Evolutionary conservation across 2,797 vertebrate species (phyloP).

Genomic region (Cossypha niveicapilla): DNA sequence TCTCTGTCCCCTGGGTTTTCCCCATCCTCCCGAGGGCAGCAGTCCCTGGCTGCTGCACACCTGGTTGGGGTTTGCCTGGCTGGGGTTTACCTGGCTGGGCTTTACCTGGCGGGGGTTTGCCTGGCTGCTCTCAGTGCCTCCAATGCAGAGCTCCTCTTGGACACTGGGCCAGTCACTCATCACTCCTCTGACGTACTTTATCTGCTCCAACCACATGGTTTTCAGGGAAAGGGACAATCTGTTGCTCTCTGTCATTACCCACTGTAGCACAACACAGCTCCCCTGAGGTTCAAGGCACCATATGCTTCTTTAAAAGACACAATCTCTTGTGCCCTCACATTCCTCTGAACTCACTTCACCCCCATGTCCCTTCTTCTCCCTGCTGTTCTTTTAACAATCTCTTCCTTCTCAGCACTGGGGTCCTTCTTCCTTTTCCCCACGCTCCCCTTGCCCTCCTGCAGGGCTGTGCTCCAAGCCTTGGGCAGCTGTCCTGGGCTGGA

Average conservation of each 20-base stretch:
- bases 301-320: constrained; percentile 1
- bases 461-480: background rate
- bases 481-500: background rate
- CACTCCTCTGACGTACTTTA: background rate
- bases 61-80: no score
- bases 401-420: background rate
- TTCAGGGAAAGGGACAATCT: background rate
- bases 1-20: background rate
- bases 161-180: background rate
- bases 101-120: no score
- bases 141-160: background rate
- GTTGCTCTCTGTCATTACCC: background rate
- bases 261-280: background rate
- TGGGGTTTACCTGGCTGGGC: no score
- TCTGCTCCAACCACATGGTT: background rate
- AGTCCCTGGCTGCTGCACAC: background rate
- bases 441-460: background rate
- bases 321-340: background rate
- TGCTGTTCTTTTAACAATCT: background rate
- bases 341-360: background rate
- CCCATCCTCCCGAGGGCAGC: background rate
- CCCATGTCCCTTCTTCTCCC: background rate
- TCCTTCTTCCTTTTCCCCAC: background rate
- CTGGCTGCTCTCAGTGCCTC: background rate
- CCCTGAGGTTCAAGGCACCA: background rate